Evolutionary conservation across 23 tunicate genomes (phyloP), one percentile per base, ranked within the genome.

Genomic region (Styela plicata): DNA sequence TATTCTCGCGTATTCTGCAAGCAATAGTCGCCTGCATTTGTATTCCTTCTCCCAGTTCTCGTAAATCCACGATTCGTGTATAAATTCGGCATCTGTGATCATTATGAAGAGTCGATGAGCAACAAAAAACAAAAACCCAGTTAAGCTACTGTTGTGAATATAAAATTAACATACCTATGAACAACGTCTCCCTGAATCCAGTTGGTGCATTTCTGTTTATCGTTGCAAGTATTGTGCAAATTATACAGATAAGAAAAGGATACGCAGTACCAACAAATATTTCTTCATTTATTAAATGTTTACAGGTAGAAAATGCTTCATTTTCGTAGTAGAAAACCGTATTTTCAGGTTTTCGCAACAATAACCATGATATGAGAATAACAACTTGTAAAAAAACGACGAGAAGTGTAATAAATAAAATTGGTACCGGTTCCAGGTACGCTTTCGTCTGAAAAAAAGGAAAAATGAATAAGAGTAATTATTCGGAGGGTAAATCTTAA

Each of bases 151-250:
- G n/a, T 44, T 44, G 57, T 44, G 57, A 44, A 5, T 7, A 44
- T 13, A 44, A 44, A 44, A 13, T 44, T n/a, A n/a, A n/a, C 89
- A 61, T 70, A 86, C 89, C 89, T 21, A 79, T 79, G 69, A 70
- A 86, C 24, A 62, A 63, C 3, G 89, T 86, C 33, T 86, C 89
- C 35, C 66, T 69, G 31, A 86, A 86, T 30, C 89, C 89, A 31
- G 89, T 86, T 17, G 89, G 89, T 16, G 81, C 85, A 34, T 81
- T 86, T 36, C 90, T 73, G 74, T 86, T 86, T n/a, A 86, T 73
- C 28, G 90, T 80, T 2, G 90, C 85, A 52, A 86, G 34, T 19
- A 86, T 53, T 5, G 90, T 81, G 64, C 90, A 86, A 19, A 64
- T 52, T n/a, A 86, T 31, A 30, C 80, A 73, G 2, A 86, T 80